Conservation (phyloP, 2,113 vertebrate genomes). For the Fregata magnificens region DNA sequence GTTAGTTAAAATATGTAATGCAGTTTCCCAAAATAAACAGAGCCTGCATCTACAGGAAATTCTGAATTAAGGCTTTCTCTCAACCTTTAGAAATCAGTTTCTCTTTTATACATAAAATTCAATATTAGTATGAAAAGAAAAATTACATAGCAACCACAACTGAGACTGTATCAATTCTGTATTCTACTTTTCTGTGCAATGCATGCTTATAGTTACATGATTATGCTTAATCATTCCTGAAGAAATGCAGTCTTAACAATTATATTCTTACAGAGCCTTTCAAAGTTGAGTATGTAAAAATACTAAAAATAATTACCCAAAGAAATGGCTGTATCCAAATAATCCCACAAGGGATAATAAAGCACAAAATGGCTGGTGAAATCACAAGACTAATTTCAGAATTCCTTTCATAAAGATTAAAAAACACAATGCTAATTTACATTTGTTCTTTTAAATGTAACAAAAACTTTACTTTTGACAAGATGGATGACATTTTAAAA, state of each 20-base stretch:
- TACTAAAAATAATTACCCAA: background rate
- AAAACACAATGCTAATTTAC: background rate
- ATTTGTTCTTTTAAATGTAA: background rate
- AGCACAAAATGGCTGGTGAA: background rate
- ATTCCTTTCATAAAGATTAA: background rate
- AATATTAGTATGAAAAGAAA: slow-evolving; percentile 44
- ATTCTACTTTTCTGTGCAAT: background rate
- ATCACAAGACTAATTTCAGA: background rate
- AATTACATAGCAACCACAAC: slow-evolving; percentile 30
- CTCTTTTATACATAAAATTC: slow-evolving; percentile 5
- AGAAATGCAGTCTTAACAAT: background rate
- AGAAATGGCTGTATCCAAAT: background rate
- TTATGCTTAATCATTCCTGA: slow-evolving; percentile 25
- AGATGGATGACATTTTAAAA: background rate
- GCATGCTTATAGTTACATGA: background rate
- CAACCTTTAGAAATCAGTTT: slow-evolving; percentile 1
- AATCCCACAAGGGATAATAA: background rate
- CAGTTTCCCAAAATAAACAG: background rate
- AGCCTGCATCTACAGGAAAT: background rate
- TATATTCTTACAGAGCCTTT: background rate
- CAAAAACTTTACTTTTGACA: background rate
- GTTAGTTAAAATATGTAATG: background rate
- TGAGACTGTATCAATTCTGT: background rate
- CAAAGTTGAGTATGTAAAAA: background rate
- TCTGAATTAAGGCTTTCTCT: background rate